Percentiles rank a stretch among this genome's conserved stretches.
Conservation (phyloP, 2,888 invertebrate species). For the Perizoma affinitatum region DNA sequence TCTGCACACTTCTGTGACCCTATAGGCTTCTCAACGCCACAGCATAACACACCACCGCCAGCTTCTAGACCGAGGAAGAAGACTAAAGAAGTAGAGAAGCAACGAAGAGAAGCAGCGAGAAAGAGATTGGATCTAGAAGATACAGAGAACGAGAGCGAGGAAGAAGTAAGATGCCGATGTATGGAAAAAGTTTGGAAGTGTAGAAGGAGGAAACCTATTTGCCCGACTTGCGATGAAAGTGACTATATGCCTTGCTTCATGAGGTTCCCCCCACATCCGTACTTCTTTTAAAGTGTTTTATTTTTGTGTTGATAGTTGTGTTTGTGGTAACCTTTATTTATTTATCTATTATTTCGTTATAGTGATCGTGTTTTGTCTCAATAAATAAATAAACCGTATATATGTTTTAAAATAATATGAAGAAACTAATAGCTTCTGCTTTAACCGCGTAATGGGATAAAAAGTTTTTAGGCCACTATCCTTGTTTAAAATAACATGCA, state of each 20-base stretch:
- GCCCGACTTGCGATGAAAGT: constrained; percentile 30
- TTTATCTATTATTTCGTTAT: too few species aligned
- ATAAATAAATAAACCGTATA: constrained; percentile 11
- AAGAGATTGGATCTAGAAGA: constrained; percentile 42
- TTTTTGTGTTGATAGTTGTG: constrained; percentile 2
- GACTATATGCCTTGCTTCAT: constrained; percentile 39
- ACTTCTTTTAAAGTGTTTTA: constrained; percentile 29
- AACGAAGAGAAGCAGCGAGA: constrained; percentile 27
- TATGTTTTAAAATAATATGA: neutral
- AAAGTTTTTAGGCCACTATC: too few species aligned
- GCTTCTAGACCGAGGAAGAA: constrained; percentile 34
- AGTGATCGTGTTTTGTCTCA: constrained; percentile 11
- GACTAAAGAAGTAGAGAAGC: constrained; percentile 23
- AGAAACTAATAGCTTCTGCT: too few species aligned
- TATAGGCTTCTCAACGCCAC: constrained; percentile 43
- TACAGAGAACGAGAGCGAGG: constrained; percentile 41
- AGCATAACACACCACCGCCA: constrained; percentile 7
- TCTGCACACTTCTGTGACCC: constrained; percentile 26
- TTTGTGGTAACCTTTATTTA: neutral
- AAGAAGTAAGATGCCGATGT: constrained; percentile 39
- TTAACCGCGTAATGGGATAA: too few species aligned
- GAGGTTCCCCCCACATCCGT: constrained; percentile 39
- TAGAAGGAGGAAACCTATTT: constrained; percentile 29
- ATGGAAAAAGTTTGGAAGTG: constrained; percentile 39
- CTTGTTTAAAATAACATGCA: too few species aligned